phyloP scores from a whole-genome alignment of 2,888 invertebrate species.

The Hecatera dysodea region DNA sequence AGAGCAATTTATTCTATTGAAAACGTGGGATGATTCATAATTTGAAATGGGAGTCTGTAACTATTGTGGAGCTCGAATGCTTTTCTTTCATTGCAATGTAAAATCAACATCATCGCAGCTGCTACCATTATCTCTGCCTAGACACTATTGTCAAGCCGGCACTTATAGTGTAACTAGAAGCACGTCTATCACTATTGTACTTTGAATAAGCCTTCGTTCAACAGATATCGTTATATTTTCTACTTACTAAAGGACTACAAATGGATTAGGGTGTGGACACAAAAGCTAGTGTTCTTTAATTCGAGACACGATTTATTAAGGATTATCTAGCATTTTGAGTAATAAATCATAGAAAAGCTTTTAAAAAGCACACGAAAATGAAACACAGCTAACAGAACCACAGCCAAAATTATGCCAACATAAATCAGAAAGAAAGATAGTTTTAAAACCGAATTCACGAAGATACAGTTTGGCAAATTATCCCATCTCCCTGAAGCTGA shows the following conservation, averaged over 20 bases:
- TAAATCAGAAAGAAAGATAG: constrained; percentile 23
- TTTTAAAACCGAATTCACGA: constrained; percentile 9
- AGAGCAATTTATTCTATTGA: constrained; percentile 38
- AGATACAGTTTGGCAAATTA: constrained; percentile 5
- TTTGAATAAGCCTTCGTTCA: background rate
- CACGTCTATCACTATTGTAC: constrained; percentile 16
- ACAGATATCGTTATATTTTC: background rate
- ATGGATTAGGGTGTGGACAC: background rate
- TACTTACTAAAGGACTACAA: background rate
- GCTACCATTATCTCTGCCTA: constrained; percentile 13
- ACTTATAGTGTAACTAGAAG: constrained; percentile 11
- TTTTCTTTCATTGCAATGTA: constrained; percentile 21
- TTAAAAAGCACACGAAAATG: constrained; percentile 8
- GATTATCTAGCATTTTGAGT: background rate
- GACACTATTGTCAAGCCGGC: constrained; percentile 21
- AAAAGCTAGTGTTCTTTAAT: background rate
- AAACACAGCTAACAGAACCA: constrained; percentile 6
- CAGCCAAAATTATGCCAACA: constrained; percentile 38
- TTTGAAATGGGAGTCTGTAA: constrained; percentile 4
- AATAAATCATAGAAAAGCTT: constrained; percentile 8
- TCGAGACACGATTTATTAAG: background rate
- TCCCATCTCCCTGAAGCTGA: background rate
- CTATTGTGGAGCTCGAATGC: background rate
- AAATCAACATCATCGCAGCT: constrained; percentile 24
- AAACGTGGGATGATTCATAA: constrained; percentile 32